phyloP scores from a whole-genome alignment of 1,140 invertebrate genomes.

The Bombus pyrosoma region DNA sequence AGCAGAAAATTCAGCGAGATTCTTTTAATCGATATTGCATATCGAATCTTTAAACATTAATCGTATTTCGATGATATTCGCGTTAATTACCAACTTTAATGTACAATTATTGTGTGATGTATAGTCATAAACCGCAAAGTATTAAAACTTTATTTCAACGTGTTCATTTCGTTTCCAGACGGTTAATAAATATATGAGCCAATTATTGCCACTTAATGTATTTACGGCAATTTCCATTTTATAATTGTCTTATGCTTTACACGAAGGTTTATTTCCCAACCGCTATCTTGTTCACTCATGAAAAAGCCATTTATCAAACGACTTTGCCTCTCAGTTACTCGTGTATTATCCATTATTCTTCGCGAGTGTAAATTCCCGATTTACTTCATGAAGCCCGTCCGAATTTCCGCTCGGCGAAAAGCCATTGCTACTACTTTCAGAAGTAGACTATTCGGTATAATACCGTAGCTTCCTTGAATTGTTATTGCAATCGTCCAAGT shows the following conservation, averaged over 20 bases:
- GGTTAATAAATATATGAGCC: too few species aligned
- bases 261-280: background rate
- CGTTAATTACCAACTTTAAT: too few species aligned
- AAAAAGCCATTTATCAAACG: too few species aligned
- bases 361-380: background rate
- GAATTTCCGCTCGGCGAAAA: background rate
- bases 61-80: too few species aligned
- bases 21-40: too few species aligned
- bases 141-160: too few species aligned
- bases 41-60: too few species aligned
- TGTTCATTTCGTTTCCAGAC: too few species aligned
- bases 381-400: slow-evolving; percentile 45
- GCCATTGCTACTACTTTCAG: background rate
- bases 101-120: too few species aligned
- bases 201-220: background rate
- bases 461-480: slow-evolving; percentile 52
- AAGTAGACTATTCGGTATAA: slow-evolving; percentile 18
- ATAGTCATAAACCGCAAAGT: too few species aligned
- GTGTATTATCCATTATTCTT: slow-evolving; percentile 21
- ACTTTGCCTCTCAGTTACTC: background rate
- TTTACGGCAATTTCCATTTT: background rate
- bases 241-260: background rate
- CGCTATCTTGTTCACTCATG: background rate
- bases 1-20: too few species aligned
- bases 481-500: slow-evolving; percentile 75